These are phyloP conservation scores for Platyscelio sp. DNA, from an alignment of 2,888 invertebrate species.

Conservation along the genomic window DNA sequence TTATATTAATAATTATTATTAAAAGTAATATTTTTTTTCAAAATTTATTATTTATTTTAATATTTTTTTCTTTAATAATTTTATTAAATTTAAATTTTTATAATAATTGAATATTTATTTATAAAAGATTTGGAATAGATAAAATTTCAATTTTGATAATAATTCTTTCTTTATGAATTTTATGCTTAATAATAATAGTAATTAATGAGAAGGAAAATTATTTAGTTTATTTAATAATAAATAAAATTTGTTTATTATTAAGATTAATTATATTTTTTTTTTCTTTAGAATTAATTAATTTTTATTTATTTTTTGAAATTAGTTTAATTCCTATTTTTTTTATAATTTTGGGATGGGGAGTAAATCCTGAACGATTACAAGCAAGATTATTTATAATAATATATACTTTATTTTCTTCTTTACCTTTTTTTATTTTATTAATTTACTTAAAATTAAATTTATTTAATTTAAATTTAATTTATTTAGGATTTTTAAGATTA, in stretches of 20 bases:
- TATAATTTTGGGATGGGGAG: slow-evolving; percentile 90
- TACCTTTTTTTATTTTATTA: slow-evolving; percentile 88
- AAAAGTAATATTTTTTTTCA: slow-evolving; percentile 30
- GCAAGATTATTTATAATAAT: slow-evolving; percentile 90
- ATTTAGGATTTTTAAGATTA: slow-evolving; percentile 82
- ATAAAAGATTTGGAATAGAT: slow-evolving; percentile 47
- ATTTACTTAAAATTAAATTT: slow-evolving; percentile 79
- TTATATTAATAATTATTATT: slow-evolving; percentile 71
- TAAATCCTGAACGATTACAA: slow-evolving; percentile 90
- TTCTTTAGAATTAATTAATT: slow-evolving; percentile 87
- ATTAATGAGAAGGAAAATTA: slow-evolving; percentile 43
- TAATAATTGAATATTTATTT: slow-evolving; percentile 20
- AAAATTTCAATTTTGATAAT: slow-evolving; percentile 61
- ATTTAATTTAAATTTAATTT: slow-evolving; percentile 75
- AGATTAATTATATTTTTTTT: slow-evolving; percentile 88
- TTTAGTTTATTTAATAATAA: slow-evolving; percentile 78
- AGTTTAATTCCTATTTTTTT: slow-evolving; percentile 89
- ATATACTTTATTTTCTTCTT: slow-evolving; percentile 90
- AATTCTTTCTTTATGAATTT: slow-evolving; percentile 87
- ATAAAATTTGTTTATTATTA: slow-evolving; percentile 85
- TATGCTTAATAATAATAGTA: slow-evolving; percentile 87
- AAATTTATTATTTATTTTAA: slow-evolving; percentile 30
- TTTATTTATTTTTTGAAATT: slow-evolving; percentile 91
- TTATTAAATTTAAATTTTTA: slow-evolving; percentile 24
- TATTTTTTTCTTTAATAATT: neutral